A percentile compares a stretch with the other conserved stretches of the same genome.
Evolutionary conservation across 2,888 invertebrate genomes (phyloP).

Genomic region (Caprella mutica): DNA sequence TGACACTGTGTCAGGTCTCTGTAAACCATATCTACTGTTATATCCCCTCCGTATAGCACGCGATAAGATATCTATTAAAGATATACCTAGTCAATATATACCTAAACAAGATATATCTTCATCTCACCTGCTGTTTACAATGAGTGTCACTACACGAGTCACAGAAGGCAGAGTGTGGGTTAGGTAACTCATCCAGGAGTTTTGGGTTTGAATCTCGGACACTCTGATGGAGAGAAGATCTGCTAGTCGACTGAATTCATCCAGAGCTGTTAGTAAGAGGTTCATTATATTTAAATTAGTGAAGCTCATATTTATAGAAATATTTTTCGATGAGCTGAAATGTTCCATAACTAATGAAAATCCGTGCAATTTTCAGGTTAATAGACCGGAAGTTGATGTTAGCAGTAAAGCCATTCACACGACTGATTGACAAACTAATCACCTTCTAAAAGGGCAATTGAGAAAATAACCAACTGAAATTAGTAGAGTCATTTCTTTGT

Average conservation of each 20-base stretch:
- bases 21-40: too few species aligned
- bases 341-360: slow-evolving; percentile 41
- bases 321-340: slow-evolving; percentile 39
- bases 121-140: slow-evolving; percentile 7
- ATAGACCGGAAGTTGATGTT: slow-evolving; percentile 41
- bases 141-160: neutral
- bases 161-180: neutral
- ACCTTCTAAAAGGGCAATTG: too few species aligned
- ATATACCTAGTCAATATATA: too few species aligned
- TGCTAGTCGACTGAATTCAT: slow-evolving; percentile 41
- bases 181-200: slow-evolving; percentile 37
- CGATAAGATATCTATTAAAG: too few species aligned
- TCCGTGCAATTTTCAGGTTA: slow-evolving; percentile 42
- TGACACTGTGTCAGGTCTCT: too few species aligned
- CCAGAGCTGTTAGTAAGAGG: slow-evolving; percentile 39
- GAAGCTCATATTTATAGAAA: too few species aligned
- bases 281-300: too few species aligned
- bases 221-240: slow-evolving; percentile 43
- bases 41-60: too few species aligned
- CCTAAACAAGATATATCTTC: too few species aligned
- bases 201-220: slow-evolving; percentile 40
- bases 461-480: too few species aligned
- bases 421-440: neutral
- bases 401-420: slow-evolving; percentile 36
- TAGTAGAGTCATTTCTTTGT: too few species aligned